Evolutionary conservation across 2,797 vertebrate genomes (phyloP).

Genomic region (Vultur gryphus): DNA sequence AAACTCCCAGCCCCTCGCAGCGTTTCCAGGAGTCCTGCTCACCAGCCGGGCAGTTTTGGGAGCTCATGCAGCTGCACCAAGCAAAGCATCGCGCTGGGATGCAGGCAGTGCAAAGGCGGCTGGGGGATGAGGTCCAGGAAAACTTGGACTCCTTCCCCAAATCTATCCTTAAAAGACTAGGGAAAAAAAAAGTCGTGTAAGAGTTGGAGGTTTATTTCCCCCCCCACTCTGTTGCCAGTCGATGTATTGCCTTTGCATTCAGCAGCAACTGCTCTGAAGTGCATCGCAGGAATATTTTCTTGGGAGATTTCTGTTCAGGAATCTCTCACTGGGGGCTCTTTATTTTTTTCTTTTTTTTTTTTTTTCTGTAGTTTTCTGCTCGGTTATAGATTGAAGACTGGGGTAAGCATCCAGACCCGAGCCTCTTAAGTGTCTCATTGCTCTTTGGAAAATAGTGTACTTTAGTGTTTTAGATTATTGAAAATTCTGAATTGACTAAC

Average conservation of each 20-base stretch:
- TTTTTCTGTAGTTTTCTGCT: not conserved
- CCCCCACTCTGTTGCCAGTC: not conserved
- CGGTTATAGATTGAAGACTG: not conserved
- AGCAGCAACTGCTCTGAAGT: not conserved
- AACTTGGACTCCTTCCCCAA: not conserved
- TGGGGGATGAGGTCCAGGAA: not conserved
- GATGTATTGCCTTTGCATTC: not conserved
- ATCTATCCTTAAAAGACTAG: not conserved
- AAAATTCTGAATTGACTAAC: not conserved
- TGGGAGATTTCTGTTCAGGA: not conserved
- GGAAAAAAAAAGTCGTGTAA: not conserved
- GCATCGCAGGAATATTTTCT: not conserved
- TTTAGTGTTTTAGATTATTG: not conserved
- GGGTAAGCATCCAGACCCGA: not conserved
- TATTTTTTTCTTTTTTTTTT: not conserved
- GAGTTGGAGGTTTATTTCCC: not conserved
- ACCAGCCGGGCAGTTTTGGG: fast-evolving
- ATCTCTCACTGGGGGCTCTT: not conserved
- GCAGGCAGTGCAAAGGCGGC: not conserved
- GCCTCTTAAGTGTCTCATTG: not conserved
- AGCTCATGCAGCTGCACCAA: not conserved
- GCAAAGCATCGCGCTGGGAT: not conserved
- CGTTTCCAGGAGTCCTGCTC: not conserved
- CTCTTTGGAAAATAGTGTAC: not conserved
- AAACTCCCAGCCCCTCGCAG: not conserved